Percentiles rank a stretch among this genome's conserved stretches.
phyloP scores from a whole-genome alignment of 2,888 invertebrate species.

The Lochmaea crataegi region DNA sequence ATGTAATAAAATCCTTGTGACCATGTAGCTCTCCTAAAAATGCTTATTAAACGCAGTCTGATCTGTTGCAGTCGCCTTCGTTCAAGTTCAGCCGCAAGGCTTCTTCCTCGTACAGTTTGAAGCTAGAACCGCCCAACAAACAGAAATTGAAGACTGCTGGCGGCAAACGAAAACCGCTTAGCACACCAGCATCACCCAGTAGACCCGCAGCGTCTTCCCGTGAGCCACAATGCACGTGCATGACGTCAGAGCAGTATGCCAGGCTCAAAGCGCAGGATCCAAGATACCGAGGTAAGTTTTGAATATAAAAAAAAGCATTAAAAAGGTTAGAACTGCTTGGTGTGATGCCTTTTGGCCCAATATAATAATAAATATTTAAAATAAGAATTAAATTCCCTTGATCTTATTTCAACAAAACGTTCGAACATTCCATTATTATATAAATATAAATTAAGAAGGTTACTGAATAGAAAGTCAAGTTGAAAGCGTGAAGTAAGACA shows the following conservation, averaged over 20 bases:
- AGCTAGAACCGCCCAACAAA: slow-evolving; percentile 90
- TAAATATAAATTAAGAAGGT: too few species aligned
- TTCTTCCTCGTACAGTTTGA: slow-evolving; percentile 95
- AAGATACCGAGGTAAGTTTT: slow-evolving; percentile 73
- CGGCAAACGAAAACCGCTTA: slow-evolving; percentile 80
- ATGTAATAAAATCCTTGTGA: neutral
- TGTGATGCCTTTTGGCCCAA: too few species aligned
- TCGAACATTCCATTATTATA: too few species aligned
- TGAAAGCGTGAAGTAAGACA: too few species aligned
- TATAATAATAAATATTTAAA: too few species aligned
- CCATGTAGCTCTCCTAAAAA: slow-evolving; percentile 50
- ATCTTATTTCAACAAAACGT: too few species aligned
- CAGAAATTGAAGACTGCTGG: slow-evolving; percentile 86
- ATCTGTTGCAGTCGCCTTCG: slow-evolving; percentile 91
- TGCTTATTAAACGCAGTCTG: slow-evolving; percentile 68
- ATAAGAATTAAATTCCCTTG: too few species aligned
- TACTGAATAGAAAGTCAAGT: too few species aligned
- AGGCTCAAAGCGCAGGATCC: slow-evolving; percentile 87
- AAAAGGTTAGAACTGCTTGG: too few species aligned
- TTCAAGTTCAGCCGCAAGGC: slow-evolving; percentile 98
- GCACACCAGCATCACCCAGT: slow-evolving; percentile 91
- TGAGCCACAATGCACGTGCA: slow-evolving; percentile 94
- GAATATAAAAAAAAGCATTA: neutral
- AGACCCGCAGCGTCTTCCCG: slow-evolving; percentile 68
- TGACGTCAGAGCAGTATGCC: slow-evolving; percentile 93